A percentile compares a stretch with the other conserved stretches of the same genome.
phyloP scores from a whole-genome alignment of 2,888 invertebrate species.

The Eristalis pertinax region DNA sequence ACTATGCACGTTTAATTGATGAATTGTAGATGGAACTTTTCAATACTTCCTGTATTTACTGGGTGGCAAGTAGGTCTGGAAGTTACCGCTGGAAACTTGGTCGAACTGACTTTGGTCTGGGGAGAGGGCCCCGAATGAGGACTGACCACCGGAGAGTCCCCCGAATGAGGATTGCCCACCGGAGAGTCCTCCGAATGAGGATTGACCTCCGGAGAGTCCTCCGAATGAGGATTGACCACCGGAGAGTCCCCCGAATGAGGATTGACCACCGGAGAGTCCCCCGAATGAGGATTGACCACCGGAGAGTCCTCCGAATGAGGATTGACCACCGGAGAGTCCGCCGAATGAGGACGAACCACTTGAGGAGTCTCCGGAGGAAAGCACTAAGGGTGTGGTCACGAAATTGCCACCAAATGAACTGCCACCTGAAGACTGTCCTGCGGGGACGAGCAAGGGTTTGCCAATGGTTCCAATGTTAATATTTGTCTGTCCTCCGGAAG shows the following conservation, averaged over 20 bases:
- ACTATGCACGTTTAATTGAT: not conserved
- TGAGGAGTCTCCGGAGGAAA: not conserved
- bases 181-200: not conserved
- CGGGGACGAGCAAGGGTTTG: not conserved
- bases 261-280: not conserved
- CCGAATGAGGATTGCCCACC: not conserved
- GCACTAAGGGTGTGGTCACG: not conserved
- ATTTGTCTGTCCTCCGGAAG: not conserved
- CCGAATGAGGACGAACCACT: not conserved
- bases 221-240: not conserved
- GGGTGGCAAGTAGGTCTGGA: conserved; percentile 46
- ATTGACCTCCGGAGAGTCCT: not conserved
- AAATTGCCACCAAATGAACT: not conserved
- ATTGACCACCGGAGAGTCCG: too few relatives aligned
- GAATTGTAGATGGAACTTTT: conserved; percentile 13
- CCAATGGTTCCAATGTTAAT: not conserved
- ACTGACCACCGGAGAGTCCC: not conserved
- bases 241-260: not conserved
- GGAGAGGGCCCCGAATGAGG: not conserved
- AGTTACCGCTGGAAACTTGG: conserved; percentile 7
- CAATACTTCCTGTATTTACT: conserved; percentile 35
- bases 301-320: not conserved
- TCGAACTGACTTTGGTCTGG: conserved; percentile 25
- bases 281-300: not conserved
- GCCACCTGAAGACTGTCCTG: not conserved